These are phyloP conservation scores for Cricetomys ansorgei DNA, from an alignment of 2,113 vertebrate genomes.

Conservation along the genomic window DNA sequence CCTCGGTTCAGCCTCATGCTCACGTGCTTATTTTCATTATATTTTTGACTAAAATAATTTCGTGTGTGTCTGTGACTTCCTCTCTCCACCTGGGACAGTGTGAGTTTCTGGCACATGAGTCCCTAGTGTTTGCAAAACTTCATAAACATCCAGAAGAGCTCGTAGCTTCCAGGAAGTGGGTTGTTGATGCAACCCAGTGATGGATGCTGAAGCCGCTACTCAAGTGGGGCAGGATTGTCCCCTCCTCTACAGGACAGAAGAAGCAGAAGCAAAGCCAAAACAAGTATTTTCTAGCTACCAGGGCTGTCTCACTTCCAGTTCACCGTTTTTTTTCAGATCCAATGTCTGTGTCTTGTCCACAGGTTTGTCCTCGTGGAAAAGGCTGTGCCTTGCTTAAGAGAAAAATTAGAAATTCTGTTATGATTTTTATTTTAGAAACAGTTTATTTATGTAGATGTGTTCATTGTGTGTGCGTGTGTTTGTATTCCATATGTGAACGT, in stretches of 20 bases:
- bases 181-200: slow-evolving; percentile 69
- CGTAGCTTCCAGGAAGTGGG: slow-evolving; percentile 31
- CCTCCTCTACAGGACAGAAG: background rate
- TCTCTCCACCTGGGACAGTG: background rate
- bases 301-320: slow-evolving; percentile 69
- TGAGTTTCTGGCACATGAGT: slow-evolving; percentile 50
- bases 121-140: slow-evolving; percentile 64
- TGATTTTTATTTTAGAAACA: background rate
- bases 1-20: background rate
- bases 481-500: background rate
- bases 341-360: background rate
- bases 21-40: slow-evolving; percentile 24
- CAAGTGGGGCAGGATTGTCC: background rate
- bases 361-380: background rate
- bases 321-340: slow-evolving; percentile 57
- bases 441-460: background rate
- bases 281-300: slow-evolving; percentile 78
- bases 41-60: background rate
- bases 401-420: slow-evolving; percentile 50
- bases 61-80: background rate
- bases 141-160: slow-evolving; percentile 71
- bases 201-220: slow-evolving; percentile 7
- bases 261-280: slow-evolving; percentile 66
- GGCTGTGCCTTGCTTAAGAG: background rate
- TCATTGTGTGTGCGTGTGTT: background rate